Evolutionary conservation across 2,888 invertebrate species (phyloP).

Genomic region (Cheilosia scutellata): DNA sequence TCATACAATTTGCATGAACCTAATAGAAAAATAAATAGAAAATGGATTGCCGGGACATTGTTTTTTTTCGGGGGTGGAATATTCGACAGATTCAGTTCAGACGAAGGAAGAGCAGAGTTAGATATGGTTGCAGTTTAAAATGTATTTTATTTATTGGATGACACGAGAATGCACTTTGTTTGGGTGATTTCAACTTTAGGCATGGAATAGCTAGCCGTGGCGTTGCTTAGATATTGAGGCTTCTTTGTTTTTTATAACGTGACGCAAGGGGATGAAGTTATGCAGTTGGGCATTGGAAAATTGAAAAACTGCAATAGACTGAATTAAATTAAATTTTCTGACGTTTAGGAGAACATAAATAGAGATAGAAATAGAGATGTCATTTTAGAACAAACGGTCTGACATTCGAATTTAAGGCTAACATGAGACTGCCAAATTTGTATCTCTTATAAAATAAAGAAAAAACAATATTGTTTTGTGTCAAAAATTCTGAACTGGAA

Average conservation of each 20-base stretch:
- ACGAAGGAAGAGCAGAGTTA: background rate
- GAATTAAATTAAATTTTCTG: too few species aligned
- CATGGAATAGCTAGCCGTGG: background rate
- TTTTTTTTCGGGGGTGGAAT: background rate
- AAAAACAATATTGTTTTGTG: too few species aligned
- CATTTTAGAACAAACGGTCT: too few species aligned
- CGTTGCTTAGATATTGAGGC: background rate
- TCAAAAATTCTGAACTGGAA: too few species aligned
- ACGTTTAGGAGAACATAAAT: too few species aligned
- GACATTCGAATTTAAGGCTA: too few species aligned
- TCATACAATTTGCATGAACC: slow-evolving; percentile 41
- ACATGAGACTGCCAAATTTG: too few species aligned
- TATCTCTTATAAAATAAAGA: too few species aligned
- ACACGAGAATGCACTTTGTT: slow-evolving; percentile 42
- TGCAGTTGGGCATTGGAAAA: background rate
- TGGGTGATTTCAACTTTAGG: background rate
- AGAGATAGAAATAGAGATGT: too few species aligned
- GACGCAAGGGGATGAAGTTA: background rate
- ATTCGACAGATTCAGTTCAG: slow-evolving; percentile 15
- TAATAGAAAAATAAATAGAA: slow-evolving; percentile 55
- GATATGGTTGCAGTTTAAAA: slow-evolving; percentile 9
- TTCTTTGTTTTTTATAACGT: background rate
- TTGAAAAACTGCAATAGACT: too few species aligned
- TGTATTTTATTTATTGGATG: slow-evolving; percentile 34
- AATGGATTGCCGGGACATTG: slow-evolving; percentile 8